A percentile compares a stretch with the other conserved stretches of the same genome.
Conservation (phyloP, 2,888 invertebrate species). For the Timema podura region DNA sequence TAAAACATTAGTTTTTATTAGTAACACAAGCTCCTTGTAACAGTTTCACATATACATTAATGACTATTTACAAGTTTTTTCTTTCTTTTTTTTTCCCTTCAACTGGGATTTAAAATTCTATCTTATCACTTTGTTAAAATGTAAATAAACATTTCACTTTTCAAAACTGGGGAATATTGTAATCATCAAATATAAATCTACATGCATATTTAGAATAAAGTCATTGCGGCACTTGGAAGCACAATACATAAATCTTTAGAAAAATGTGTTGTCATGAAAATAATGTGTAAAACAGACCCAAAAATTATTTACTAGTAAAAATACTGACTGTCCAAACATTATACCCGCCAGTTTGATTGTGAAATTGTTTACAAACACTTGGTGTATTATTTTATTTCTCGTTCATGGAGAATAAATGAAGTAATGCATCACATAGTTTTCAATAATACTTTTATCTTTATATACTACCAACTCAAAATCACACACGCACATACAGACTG, state of each 20-base stretch:
- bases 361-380: slow-evolving; percentile 18
- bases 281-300: too few species aligned
- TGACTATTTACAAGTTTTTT: slow-evolving; percentile 21
- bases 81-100: slow-evolving; percentile 3
- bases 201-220: too few species aligned
- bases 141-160: slow-evolving; percentile 6
- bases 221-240: slow-evolving; percentile 10
- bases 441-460: slow-evolving; percentile 17
- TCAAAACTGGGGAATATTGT: not conserved
- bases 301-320: too few species aligned
- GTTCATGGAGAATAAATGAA: slow-evolving; percentile 10
- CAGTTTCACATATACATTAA: slow-evolving; percentile 26
- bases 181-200: too few species aligned
- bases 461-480: not conserved
- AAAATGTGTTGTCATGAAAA: too few species aligned
- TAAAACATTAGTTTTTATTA: slow-evolving; percentile 32
- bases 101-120: slow-evolving; percentile 20
- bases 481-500: slow-evolving; percentile 7
- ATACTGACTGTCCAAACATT: too few species aligned
- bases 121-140: not conserved
- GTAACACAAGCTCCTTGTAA: slow-evolving; percentile 31
- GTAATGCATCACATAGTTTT: slow-evolving; percentile 3
- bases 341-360: not conserved
- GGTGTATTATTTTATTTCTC: slow-evolving; percentile 6
- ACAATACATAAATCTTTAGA: not conserved